Evolutionary conservation across 2,113 vertebrate species (phyloP).

Genomic region (Silurus asotus): DNA sequence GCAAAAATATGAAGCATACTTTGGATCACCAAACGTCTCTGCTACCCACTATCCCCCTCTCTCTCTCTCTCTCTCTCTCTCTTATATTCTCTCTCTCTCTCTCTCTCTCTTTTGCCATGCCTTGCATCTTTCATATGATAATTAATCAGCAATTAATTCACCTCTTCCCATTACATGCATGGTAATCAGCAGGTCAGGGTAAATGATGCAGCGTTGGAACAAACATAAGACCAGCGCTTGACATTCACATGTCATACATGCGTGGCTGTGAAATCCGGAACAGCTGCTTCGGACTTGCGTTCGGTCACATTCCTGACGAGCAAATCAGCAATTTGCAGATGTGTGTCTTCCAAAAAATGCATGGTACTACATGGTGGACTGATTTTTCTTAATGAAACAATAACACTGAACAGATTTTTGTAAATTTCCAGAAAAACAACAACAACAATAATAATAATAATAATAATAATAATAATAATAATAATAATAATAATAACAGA

Average conservation of each 20-base stretch:
- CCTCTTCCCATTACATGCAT: constrained; percentile 39
- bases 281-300: background rate
- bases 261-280: constrained; percentile 10
- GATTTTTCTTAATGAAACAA: background rate
- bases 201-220: constrained; percentile 46
- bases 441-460: too few relatives aligned
- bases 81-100: constrained; percentile 4
- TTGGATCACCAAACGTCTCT: background rate
- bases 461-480: too few relatives aligned
- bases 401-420: background rate
- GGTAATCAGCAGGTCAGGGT: constrained; percentile 50
- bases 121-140: constrained; percentile 46
- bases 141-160: constrained; percentile 54
- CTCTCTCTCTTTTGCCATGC: constrained; percentile 4
- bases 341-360: background rate
- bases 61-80: background rate
- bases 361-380: background rate
- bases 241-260: constrained; percentile 41
- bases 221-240: constrained; percentile 18
- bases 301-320: background rate
- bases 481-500: background rate
- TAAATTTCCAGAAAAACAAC: background rate
- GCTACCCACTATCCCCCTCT: background rate
- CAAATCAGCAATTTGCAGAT: background rate
- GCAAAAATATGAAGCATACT: background rate